These are phyloP conservation scores for Cebus imitator DNA, from an alignment of 2,113 vertebrate genomes.

Conservation along the genomic window DNA sequence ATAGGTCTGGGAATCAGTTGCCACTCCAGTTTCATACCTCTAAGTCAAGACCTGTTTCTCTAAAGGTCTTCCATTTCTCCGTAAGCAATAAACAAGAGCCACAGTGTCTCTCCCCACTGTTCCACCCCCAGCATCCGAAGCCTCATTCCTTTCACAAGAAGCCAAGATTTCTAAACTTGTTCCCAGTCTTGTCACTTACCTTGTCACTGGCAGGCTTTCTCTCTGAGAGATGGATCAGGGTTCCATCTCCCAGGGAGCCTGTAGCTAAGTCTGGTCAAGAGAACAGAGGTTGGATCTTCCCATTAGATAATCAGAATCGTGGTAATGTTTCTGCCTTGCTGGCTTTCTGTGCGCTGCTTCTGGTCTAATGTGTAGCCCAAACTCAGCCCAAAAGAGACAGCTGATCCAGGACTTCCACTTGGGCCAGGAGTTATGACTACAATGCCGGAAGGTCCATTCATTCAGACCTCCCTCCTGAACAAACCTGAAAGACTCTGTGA, in stretches of 20 bases:
- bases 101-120: not conserved
- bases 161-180: not conserved
- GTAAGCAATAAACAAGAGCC: not conserved
- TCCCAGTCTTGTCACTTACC: not conserved
- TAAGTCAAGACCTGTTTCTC: not conserved
- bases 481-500: not conserved
- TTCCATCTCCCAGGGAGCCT: not conserved
- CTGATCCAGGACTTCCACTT: not conserved
- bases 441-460: not conserved
- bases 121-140: not conserved
- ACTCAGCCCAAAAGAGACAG: not conserved
- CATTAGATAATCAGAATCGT: not conserved
- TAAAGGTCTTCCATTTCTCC: not conserved
- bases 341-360: not conserved
- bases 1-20: not conserved
- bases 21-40: not conserved
- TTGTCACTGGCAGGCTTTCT: not conserved
- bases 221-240: not conserved
- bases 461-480: not conserved
- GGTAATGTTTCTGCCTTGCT: not conserved
- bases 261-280: not conserved
- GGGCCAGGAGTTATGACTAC: not conserved
- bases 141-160: not conserved
- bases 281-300: not conserved
- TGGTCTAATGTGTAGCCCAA: not conserved